A percentile compares a stretch with the other conserved stretches of the same genome.
phyloP scores from a whole-genome alignment of 2,888 invertebrate genomes.

The Tortrix viridana region DNA sequence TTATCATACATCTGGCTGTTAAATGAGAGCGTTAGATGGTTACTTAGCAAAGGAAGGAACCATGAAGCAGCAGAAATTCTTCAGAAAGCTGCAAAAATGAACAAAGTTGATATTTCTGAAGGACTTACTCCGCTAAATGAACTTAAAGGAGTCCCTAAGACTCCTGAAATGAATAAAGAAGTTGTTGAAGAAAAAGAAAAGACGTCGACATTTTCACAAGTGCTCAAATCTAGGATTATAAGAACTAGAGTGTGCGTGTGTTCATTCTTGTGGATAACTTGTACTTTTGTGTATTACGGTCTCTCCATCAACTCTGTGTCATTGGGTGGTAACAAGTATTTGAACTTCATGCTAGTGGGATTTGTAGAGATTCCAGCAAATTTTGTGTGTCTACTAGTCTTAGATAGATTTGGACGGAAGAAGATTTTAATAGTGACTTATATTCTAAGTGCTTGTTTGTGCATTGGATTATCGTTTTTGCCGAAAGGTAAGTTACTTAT shows the following conservation, averaged over 20 bases:
- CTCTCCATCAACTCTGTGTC: constrained; percentile 90
- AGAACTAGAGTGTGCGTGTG: constrained; percentile 85
- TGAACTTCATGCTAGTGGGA: constrained; percentile 88
- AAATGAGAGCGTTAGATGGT: constrained; percentile 91
- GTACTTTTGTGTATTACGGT: constrained; percentile 92
- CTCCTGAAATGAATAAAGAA: constrained; percentile 42
- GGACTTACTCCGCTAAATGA: constrained; percentile 68
- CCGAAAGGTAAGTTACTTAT: constrained; percentile 75
- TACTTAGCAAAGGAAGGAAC: constrained; percentile 87
- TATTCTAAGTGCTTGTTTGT: constrained; percentile 85
- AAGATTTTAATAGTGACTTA: constrained; percentile 86
- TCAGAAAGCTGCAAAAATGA: constrained; percentile 87
- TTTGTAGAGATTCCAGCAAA: constrained; percentile 90
- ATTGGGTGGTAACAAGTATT: constrained; percentile 89
- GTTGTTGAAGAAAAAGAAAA: constrained; percentile 43
- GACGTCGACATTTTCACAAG: constrained; percentile 63
- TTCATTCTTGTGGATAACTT: constrained; percentile 91
- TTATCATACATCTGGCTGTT: constrained; percentile 88
- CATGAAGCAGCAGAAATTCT: constrained; percentile 86
- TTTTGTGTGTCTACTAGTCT: constrained; percentile 84
- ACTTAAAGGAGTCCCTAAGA: constrained; percentile 48
- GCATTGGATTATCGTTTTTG: constrained; percentile 85
- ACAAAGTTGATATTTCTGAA: constrained; percentile 79
- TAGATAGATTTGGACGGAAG: constrained; percentile 87
- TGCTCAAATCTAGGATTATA: constrained; percentile 83